Conservation (phyloP, 2,797 vertebrate genomes). For the Simalia tracyae region DNA sequence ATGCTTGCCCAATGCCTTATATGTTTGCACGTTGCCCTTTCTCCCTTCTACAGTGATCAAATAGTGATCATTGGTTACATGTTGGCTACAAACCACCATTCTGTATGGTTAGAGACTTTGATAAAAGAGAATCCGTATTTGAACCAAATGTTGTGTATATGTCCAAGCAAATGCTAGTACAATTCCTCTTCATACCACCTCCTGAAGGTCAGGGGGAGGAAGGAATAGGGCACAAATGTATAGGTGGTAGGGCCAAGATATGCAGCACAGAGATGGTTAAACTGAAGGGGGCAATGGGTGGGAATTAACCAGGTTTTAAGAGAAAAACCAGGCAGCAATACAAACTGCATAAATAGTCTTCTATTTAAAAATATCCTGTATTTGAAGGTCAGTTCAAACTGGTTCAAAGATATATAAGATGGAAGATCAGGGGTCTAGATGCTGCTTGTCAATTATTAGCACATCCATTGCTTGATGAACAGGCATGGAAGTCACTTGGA, state of each 20-base stretch:
- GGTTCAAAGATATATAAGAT: neutral
- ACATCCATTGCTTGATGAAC: neutral
- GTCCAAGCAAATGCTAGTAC: neutral
- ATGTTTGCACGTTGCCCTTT: too few relatives aligned
- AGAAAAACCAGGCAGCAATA: neutral
- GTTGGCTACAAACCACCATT: neutral
- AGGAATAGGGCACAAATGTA: neutral
- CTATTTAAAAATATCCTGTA: neutral
- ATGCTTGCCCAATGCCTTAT: too few relatives aligned
- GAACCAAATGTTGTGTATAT: neutral
- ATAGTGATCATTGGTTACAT: neutral
- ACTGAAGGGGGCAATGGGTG: neutral
- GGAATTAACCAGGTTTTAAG: neutral
- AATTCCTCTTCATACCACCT: neutral
- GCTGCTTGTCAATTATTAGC: neutral
- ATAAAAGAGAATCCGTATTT: neutral
- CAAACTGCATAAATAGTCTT: neutral
- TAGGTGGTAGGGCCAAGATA: neutral
- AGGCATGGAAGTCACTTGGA: neutral
- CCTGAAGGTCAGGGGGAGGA: neutral
- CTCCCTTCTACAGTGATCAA: too few relatives aligned
- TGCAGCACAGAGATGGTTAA: neutral
- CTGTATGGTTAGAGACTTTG: neutral
- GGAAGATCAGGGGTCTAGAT: neutral
- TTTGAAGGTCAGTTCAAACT: neutral